phyloP scores from a whole-genome alignment of 2,797 vertebrate genomes.

The Enoplosus armatus region DNA sequence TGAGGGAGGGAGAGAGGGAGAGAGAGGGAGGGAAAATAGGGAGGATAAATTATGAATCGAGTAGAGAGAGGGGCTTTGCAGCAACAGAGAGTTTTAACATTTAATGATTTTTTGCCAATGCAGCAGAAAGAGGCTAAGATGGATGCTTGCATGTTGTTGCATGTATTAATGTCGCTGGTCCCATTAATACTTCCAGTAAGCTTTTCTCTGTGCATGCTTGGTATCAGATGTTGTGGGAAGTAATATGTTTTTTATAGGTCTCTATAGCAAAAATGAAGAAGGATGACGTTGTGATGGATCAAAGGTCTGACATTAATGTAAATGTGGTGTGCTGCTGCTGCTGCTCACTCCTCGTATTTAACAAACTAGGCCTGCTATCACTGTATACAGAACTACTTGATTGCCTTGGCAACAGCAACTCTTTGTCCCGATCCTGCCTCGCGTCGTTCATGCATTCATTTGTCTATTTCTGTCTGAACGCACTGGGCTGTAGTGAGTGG shows the following conservation, averaged over 20 bases:
- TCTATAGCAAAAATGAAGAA: slow-evolving; percentile 12
- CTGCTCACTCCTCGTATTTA: slow-evolving; percentile 30
- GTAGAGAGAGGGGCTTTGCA: slow-evolving; percentile 80
- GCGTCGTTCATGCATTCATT: slow-evolving; percentile 58
- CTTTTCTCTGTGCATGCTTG: neutral
- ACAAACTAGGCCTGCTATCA: slow-evolving; percentile 13
- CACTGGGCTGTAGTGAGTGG: slow-evolving; percentile 31
- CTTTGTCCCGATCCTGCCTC: slow-evolving; percentile 47
- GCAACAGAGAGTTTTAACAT: slow-evolving; percentile 88
- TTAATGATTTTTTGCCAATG: slow-evolving; percentile 81
- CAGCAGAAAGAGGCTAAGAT: slow-evolving; percentile 74
- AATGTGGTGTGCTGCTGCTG: slow-evolving; percentile 15
- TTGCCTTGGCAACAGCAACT: slow-evolving; percentile 66
- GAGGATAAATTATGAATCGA: slow-evolving; percentile 84
- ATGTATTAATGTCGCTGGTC: slow-evolving; percentile 52
- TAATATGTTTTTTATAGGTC: slow-evolving; percentile 3
- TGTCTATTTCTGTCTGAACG: slow-evolving; percentile 68
- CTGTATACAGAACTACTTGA: slow-evolving; percentile 51
- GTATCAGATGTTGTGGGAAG: neutral
- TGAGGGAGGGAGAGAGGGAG: slow-evolving; percentile 14
- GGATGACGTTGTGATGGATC: slow-evolving; percentile 10
- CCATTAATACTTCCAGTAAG: slow-evolving; percentile 29
- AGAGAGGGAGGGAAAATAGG: slow-evolving; percentile 48
- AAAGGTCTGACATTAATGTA: slow-evolving; percentile 35
- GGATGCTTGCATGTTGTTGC: slow-evolving; percentile 70